A percentile compares a stretch with the other conserved stretches of the same genome.
phyloP scores from a whole-genome alignment of 2,113 vertebrate genomes.

The Onychostruthus taczanowskii region DNA sequence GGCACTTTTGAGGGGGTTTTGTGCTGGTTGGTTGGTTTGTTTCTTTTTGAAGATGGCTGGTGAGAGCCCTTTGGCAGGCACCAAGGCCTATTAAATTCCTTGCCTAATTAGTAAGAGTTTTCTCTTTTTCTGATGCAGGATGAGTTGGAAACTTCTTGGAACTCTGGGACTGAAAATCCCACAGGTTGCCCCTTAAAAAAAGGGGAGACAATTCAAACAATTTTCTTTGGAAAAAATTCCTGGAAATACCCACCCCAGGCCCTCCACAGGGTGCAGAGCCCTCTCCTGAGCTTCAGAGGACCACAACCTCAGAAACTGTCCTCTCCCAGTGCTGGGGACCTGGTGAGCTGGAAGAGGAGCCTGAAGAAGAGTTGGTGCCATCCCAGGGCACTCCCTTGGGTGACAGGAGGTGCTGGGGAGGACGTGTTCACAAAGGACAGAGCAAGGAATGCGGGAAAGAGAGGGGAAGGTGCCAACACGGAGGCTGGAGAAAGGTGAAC shows the following conservation, averaged over 20 bases:
- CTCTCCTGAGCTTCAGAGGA: rapidly evolving
- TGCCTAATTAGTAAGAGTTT: background rate
- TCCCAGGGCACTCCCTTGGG: background rate
- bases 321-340: background rate
- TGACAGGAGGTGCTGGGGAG: background rate
- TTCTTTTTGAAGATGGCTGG: background rate
- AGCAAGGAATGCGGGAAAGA: background rate
- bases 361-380: background rate
- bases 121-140: background rate
- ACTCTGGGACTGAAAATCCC: background rate
- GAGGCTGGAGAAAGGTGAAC: background rate
- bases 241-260: background rate
- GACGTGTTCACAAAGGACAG: rapidly evolving
- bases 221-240: background rate
- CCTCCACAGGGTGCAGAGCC: background rate
- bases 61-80: background rate
- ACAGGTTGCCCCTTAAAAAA: background rate
- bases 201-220: background rate
- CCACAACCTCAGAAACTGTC: rapidly evolving
- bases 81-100: background rate
- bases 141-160: background rate
- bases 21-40: background rate
- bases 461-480: background rate
- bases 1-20: background rate
- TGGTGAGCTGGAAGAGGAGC: background rate